These are phyloP conservation scores for Caracal caracal DNA, from an alignment of 2,113 vertebrate species.

Conservation along the genomic window DNA sequence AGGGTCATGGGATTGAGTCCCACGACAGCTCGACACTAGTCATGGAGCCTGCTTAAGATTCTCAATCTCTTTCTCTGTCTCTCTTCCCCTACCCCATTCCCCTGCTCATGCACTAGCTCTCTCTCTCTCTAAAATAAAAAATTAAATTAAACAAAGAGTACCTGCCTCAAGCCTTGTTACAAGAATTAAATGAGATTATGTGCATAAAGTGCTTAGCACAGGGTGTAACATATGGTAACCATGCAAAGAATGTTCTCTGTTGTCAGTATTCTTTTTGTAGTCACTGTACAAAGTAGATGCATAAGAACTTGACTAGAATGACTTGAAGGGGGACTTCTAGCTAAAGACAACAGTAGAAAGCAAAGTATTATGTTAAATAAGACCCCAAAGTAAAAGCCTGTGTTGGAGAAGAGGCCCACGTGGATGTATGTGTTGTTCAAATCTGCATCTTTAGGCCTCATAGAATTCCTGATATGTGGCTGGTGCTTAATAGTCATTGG, in stretches of 20 bases:
- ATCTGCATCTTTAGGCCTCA: neutral
- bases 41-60: too few species aligned
- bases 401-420: neutral
- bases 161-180: neutral
- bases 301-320: neutral
- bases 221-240: neutral
- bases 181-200: neutral
- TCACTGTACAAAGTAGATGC: neutral
- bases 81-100: too few species aligned
- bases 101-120: too few species aligned
- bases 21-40: too few species aligned
- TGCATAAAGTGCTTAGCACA: neutral
- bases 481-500: neutral
- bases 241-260: neutral
- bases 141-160: neutral
- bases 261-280: neutral
- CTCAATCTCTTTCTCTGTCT: too few species aligned
- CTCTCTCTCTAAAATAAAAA: too few species aligned
- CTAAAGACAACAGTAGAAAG: neutral
- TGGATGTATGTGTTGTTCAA: neutral
- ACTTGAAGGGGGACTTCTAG: neutral
- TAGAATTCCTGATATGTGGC: neutral
- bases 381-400: neutral
- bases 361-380: neutral
- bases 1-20: too few species aligned